phyloP scores from a whole-genome alignment of 1,140 invertebrate genomes.

The Liolophura sinensis region DNA sequence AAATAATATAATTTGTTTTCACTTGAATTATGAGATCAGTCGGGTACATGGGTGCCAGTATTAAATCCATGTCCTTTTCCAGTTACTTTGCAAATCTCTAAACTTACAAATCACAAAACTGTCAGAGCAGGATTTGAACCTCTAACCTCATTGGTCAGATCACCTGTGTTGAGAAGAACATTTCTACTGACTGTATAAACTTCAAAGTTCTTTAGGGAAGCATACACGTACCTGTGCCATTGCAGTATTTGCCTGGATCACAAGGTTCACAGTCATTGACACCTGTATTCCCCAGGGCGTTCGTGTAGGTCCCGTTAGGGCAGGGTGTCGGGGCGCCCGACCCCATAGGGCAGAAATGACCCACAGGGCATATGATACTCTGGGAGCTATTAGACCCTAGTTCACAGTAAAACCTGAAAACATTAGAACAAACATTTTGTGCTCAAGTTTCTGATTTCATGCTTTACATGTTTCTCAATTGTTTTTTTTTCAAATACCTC shows the following conservation, averaged over 20 bases:
- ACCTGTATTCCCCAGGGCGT: slow-evolving; percentile 38
- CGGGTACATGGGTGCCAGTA: too few relatives aligned
- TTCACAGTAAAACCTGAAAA: slow-evolving; percentile 47
- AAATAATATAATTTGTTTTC: too few relatives aligned
- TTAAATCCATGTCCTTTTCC: too few relatives aligned
- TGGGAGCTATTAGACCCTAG: slow-evolving; percentile 39
- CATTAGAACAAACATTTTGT: background rate
- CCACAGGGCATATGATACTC: slow-evolving; percentile 38
- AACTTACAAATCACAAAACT: too few relatives aligned
- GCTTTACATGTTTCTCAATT: background rate
- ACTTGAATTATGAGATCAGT: too few relatives aligned
- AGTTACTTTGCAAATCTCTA: too few relatives aligned
- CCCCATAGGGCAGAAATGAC: slow-evolving; percentile 44
- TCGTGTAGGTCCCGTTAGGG: slow-evolving; percentile 43
- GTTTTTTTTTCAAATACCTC: too few relatives aligned
- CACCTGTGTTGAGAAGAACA: too few relatives aligned
- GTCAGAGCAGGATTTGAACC: too few relatives aligned
- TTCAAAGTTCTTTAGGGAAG: too few relatives aligned
- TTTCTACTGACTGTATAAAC: too few relatives aligned
- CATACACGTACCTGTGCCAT: slow-evolving; percentile 37
- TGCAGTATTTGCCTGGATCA: slow-evolving; percentile 51
- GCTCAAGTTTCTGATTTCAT: background rate
- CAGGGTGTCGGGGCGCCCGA: slow-evolving; percentile 37
- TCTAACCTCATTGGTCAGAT: too few relatives aligned
- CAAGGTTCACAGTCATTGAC: slow-evolving; percentile 39